Base-by-base conservation (phyloP, 2,113 vertebrate genomes). In the Phycodurus eques region DNA sequence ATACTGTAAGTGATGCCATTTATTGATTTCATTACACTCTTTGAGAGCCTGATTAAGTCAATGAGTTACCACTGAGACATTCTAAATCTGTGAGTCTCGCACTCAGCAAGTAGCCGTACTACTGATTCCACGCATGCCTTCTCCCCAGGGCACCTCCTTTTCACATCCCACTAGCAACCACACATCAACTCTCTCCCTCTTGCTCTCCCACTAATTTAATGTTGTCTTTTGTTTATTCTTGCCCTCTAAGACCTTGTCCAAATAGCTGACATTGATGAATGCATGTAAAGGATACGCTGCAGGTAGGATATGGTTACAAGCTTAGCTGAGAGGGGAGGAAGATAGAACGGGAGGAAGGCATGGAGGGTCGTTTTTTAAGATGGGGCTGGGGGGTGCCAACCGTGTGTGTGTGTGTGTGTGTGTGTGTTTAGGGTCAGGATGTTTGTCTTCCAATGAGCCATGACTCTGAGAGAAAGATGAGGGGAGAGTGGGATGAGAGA, bases 201-300 rank as follows among this genome's bases (percentile, higher is more conserved):
- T 62, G 60, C 80, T 72, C 70, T 46, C 54, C 19, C 66, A 12
- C 86, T 87, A 86, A 91, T 90, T 84, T 87, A 67, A 82, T 86
- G 81, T 88, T 85, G 73, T 83, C 79, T 85, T 88, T 83, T 81
- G 68, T 85, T 85, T 90, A 79, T 81, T 81, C 80, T 76, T 70
- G 67, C 83, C 81, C 77, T 80, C 75, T 75, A 64, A 89, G 88
- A 90, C 89, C 80, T 85, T 81, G 90, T 87, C 92, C 87, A 90
- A 92, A 90, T 77, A 90, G 87, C 88, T 93, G 94, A 94, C 90
- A 56, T 91, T 95, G 94, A 95, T 93, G 91, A 93, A 94, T 93
- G 93, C 88, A 87, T 92, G 94, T 93, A 92, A 94, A 87, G 80
- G 88, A 93, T 90, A 90, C 71, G 85, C 90, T 95, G 93, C 92